Base-by-base conservation (phyloP, 2,888 invertebrate genomes). In the Andrena minutula region DNA sequence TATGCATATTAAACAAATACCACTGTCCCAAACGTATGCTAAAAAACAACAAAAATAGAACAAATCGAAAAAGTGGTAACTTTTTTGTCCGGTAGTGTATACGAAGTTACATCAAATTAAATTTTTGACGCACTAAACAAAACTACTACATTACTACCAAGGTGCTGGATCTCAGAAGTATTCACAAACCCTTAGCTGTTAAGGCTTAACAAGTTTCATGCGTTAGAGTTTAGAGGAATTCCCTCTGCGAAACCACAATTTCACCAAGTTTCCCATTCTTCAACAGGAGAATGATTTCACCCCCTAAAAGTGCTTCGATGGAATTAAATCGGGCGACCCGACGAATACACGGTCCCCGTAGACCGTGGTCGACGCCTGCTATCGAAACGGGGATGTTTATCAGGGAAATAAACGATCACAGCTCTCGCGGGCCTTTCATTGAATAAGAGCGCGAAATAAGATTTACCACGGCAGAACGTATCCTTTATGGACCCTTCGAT, bases 381-480 rank as follows among this genome's bases (percentile, higher is more conserved):
- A 47, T 64, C 69, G 65, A 76, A 53, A 56, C 20, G 73, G 72
- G 76, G 72, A 77, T 74, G 79, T 86, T 87, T 87, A 78, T 87
- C 82, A 77, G 53, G 71, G 63, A 73, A 82, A 87, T 80, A 85
- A 76, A 87, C 87, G 78, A 65, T 68, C 75, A 58, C 41, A 72
- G 73, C 63, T 72, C 80, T 76, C 78, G 35, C 32, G 51, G 56
- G 56, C 58, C 58, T 82, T 77, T 87, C 82, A 82, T 80, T 85
- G 87, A 86, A 86, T 85, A 79, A 81, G 85, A 73, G 68, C 72
- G 85, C 83, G 71, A 56, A 83, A 79, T 69, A 85, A 79, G 83
- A 86, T 86, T 87, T 85, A 85, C 85, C 78, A 76, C 49, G 32
- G 35, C 49, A 49, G 75, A 68, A 53, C 66, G 78, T 74, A 75